phyloP scores from a whole-genome alignment of 1,140 invertebrate species.

The Pogonomyrmex barbatus region DNA sequence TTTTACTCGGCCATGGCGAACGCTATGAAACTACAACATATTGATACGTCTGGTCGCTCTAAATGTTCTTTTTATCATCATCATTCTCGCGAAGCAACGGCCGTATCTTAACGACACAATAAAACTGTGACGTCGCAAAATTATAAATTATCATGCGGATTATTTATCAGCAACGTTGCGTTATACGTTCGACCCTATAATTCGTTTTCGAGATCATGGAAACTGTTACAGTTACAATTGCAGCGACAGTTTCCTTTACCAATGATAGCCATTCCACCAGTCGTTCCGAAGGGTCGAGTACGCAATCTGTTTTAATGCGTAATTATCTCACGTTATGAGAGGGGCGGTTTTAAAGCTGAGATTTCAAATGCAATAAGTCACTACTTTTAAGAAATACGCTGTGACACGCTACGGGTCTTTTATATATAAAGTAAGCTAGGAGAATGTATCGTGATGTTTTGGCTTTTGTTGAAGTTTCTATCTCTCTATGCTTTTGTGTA shows the following conservation, averaged over 20 bases:
- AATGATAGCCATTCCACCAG: background rate
- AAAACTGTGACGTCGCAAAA: slow-evolving; percentile 39
- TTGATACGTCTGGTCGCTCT: background rate
- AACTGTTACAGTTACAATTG: slow-evolving; percentile 29
- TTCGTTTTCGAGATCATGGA: slow-evolving; percentile 4
- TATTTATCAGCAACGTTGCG: slow-evolving; percentile 58
- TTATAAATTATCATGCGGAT: slow-evolving; percentile 56
- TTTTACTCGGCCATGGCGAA: slow-evolving; percentile 7
- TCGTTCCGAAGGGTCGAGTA: background rate
- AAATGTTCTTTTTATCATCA: slow-evolving; percentile 61
- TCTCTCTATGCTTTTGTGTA: background rate
- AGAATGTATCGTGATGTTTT: background rate
- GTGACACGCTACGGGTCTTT: background rate
- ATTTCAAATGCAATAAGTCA: background rate
- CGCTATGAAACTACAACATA: background rate
- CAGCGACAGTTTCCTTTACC: slow-evolving; percentile 9
- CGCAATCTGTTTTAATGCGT: slow-evolving; percentile 40
- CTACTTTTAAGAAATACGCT: background rate
- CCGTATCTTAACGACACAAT: slow-evolving; percentile 51
- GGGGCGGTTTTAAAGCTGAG: background rate
- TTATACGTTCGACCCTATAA: background rate
- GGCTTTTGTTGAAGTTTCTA: background rate
- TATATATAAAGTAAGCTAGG: background rate
- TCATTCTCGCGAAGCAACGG: slow-evolving; percentile 1
- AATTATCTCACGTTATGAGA: slow-evolving; percentile 29